A percentile compares a stretch with the other conserved stretches of the same genome.
Conservation (phyloP, 2,888 invertebrate genomes). For the Ferdinandea cuprea region DNA sequence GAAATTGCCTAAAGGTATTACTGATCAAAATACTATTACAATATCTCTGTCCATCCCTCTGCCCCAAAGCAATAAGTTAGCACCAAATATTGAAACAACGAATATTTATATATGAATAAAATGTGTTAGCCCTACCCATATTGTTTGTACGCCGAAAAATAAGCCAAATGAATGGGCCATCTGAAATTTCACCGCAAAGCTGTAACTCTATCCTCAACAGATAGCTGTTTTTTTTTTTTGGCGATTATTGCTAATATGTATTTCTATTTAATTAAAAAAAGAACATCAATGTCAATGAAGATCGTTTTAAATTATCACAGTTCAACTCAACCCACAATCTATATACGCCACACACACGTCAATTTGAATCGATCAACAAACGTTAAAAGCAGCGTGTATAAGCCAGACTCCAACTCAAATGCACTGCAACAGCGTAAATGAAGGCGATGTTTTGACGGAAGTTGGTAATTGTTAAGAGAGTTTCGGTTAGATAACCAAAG, state of each 20-base stretch:
- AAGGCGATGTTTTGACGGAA: constrained; percentile 62
- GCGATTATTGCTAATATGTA: background rate
- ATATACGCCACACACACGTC: constrained; percentile 24
- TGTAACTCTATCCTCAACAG: too few species aligned
- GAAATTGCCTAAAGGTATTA: too few species aligned
- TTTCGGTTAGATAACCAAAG: constrained; percentile 45
- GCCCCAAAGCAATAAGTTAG: too few species aligned
- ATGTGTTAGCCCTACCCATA: too few species aligned
- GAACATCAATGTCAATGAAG: constrained; percentile 44
- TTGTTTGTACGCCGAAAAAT: too few species aligned
- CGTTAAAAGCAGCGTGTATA: background rate
- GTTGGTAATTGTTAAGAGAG: constrained; percentile 59
- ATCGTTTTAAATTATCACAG: constrained; percentile 29
- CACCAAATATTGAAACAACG: too few species aligned
- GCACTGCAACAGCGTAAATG: constrained; percentile 23
- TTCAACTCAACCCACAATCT: constrained; percentile 8
- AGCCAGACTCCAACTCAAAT: constrained; percentile 19
- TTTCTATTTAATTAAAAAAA: background rate
- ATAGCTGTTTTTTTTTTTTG: too few species aligned
- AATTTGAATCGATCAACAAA: background rate
- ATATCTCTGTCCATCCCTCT: too few species aligned
- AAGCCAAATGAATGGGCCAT: too few species aligned
- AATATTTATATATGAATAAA: too few species aligned
- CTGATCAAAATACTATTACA: too few species aligned
- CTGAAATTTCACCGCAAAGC: too few species aligned